phyloP scores from a whole-genome alignment of 1,140 invertebrate species.

The Drosophila littoralis region DNA sequence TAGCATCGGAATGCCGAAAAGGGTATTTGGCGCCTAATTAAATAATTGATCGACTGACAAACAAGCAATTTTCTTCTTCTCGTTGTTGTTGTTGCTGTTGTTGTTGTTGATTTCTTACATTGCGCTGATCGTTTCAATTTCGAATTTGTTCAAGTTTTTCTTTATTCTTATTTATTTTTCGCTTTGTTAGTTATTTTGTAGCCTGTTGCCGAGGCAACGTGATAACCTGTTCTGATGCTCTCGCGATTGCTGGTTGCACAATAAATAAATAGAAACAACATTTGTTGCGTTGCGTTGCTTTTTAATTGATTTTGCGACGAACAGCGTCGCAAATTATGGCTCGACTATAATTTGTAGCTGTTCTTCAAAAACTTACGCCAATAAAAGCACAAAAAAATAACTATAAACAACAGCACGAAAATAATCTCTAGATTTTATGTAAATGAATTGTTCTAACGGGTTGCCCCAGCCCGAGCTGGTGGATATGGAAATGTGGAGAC shows the following conservation, averaged over 20 bases:
- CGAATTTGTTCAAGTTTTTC: constrained; percentile 32
- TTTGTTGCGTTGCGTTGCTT: constrained; percentile 63
- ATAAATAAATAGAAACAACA: constrained; percentile 77
- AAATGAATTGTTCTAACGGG: constrained; percentile 57
- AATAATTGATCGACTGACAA: constrained; percentile 72
- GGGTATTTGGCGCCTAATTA: constrained; percentile 73
- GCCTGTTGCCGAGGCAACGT: constrained; percentile 52
- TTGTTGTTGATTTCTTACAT: constrained; percentile 11
- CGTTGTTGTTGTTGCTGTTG: not conserved
- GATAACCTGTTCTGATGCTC: constrained; percentile 76
- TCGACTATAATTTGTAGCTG: constrained; percentile 60
- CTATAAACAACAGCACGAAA: constrained; percentile 39
- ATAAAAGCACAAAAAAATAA: constrained; percentile 63
- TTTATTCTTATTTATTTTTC: constrained; percentile 29
- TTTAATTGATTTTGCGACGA: constrained; percentile 78
- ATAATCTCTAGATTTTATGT: constrained; percentile 64
- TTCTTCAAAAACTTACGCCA: constrained; percentile 74
- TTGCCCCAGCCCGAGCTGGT: constrained; percentile 20
- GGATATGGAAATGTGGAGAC: not conserved
- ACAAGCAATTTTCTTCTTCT: not conserved
- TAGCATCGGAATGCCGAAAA: constrained; percentile 33
- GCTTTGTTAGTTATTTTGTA: constrained; percentile 16
- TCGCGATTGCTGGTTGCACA: constrained; percentile 64
- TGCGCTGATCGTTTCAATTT: constrained; percentile 24
- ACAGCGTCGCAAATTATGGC: constrained; percentile 67